A percentile compares a stretch with the other conserved stretches of the same genome.
phyloP scores from a whole-genome alignment of 2,888 invertebrate species.

The Caenorhabditis virilis region DNA sequence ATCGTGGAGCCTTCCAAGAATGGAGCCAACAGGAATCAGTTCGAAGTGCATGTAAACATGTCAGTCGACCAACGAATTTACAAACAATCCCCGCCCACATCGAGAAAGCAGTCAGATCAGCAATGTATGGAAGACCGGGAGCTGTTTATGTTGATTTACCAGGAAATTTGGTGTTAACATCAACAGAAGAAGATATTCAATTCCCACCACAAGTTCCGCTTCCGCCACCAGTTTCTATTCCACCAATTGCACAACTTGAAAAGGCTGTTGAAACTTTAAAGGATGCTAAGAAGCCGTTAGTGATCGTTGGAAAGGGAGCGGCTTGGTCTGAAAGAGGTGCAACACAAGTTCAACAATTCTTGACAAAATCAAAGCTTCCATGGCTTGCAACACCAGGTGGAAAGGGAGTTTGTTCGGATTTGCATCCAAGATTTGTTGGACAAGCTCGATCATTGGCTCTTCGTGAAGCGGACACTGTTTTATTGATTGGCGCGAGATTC shows the following conservation, averaged over 20 bases:
- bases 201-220: constrained; percentile 69
- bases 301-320: constrained; percentile 85
- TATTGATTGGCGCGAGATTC: constrained; percentile 86
- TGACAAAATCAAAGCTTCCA: constrained; percentile 80
- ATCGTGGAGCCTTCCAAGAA: constrained; percentile 94
- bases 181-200: constrained; percentile 47
- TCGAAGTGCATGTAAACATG: constrained; percentile 87
- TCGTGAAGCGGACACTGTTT: constrained; percentile 84
- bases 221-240: constrained; percentile 76
- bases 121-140: constrained; percentile 86
- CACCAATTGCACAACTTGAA: constrained; percentile 77
- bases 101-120: constrained; percentile 78
- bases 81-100: constrained; percentile 54
- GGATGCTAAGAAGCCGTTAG: constrained; percentile 80
- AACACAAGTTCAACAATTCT: constrained; percentile 65
- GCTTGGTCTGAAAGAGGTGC: constrained; percentile 63
- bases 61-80: constrained; percentile 83
- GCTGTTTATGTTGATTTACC: constrained; percentile 89
- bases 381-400: constrained; percentile 95
- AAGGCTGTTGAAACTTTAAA: constrained; percentile 78
- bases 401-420: constrained; percentile 70
- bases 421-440: constrained; percentile 73
- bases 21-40: constrained; percentile 83
- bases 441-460: constrained; percentile 74
- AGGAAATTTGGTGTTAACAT: constrained; percentile 75